Percentiles rank a stretch among this genome's conserved stretches.
These are phyloP conservation scores for Zaprionus ghesquierei DNA, from an alignment of 1,140 invertebrate genomes.

Conservation along the genomic window DNA sequence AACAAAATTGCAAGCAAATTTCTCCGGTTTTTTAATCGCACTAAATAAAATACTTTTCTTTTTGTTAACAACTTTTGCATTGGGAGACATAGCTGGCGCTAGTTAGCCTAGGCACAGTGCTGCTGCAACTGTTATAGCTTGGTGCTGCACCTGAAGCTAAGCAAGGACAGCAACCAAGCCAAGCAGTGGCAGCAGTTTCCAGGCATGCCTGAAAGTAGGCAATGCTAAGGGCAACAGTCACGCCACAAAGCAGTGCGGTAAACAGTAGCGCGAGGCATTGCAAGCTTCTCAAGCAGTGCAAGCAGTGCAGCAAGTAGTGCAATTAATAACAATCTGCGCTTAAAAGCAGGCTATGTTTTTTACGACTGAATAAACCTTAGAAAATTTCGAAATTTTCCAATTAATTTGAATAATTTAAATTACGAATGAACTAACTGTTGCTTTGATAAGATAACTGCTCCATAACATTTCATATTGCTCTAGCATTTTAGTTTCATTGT, in stretches of 20 bases:
- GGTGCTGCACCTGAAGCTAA: neutral
- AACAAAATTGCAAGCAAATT: neutral
- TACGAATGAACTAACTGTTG: too few species aligned
- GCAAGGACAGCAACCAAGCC: neutral
- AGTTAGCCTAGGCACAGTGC: neutral
- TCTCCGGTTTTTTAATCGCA: neutral
- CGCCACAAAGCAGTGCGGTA: neutral
- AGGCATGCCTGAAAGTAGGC: neutral
- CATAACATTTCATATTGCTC: neutral
- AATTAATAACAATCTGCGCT: neutral
- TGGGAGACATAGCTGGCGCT: constrained; percentile 11
- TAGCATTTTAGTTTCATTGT: neutral
- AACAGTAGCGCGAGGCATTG: neutral
- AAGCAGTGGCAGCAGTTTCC: neutral
- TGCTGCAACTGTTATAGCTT: neutral
- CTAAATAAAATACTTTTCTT: too few species aligned
- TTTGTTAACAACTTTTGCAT: too few species aligned
- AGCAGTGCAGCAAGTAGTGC: neutral
- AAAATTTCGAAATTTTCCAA: too few species aligned
- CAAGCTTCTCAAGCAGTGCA: too few species aligned
- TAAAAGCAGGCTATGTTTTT: neutral
- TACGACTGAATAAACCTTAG: too few species aligned
- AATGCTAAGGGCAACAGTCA: neutral
- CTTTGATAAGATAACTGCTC: neutral
- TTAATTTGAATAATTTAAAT: too few species aligned